A percentile compares a stretch with the other conserved stretches of the same genome.
These are phyloP conservation scores for Lordiphosa stackelbergi DNA, from an alignment of 1,140 invertebrate genomes.

Conservation along the genomic window DNA sequence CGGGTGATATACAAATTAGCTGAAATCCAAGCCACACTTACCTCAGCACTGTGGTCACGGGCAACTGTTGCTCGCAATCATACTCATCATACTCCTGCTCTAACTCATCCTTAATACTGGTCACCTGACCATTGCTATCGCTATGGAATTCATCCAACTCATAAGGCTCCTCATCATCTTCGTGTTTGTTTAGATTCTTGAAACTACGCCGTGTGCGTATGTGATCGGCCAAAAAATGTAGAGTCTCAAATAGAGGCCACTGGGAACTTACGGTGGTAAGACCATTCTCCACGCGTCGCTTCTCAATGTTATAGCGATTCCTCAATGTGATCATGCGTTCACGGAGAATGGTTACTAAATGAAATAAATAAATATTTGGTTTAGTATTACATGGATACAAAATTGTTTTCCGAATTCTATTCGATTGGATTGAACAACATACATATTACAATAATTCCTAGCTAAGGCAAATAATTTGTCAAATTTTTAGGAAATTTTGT, in stretches of 20 bases:
- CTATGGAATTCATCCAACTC: constrained; percentile 44
- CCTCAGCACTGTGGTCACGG: constrained; percentile 60
- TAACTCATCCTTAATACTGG: constrained; percentile 46
- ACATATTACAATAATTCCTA: too few relatives aligned
- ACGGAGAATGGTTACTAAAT: constrained; percentile 58
- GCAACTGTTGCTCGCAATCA: constrained; percentile 52
- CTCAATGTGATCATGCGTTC: constrained; percentile 74
- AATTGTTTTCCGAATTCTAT: too few relatives aligned
- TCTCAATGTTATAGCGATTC: constrained; percentile 76
- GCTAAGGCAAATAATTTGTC: too few relatives aligned
- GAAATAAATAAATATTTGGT: neutral
- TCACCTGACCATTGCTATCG: constrained; percentile 44
- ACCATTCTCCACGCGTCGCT: constrained; percentile 63
- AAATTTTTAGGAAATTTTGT: too few relatives aligned
- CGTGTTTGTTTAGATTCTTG: constrained; percentile 38
- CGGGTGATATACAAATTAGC: too few relatives aligned
- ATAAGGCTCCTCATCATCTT: constrained; percentile 46
- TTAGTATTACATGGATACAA: too few relatives aligned
- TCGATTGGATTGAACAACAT: too few relatives aligned
- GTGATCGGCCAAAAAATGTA: constrained; percentile 71
- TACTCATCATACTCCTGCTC: constrained; percentile 45
- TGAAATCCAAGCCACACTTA: constrained; percentile 12
- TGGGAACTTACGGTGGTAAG: constrained; percentile 42
- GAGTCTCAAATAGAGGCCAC: constrained; percentile 72
- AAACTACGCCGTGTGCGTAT: constrained; percentile 71